Percentiles rank a stretch among this genome's conserved stretches.
Evolutionary conservation across 2,888 invertebrate genomes (phyloP).

Genomic region (Lasioglossum leucozonium): DNA sequence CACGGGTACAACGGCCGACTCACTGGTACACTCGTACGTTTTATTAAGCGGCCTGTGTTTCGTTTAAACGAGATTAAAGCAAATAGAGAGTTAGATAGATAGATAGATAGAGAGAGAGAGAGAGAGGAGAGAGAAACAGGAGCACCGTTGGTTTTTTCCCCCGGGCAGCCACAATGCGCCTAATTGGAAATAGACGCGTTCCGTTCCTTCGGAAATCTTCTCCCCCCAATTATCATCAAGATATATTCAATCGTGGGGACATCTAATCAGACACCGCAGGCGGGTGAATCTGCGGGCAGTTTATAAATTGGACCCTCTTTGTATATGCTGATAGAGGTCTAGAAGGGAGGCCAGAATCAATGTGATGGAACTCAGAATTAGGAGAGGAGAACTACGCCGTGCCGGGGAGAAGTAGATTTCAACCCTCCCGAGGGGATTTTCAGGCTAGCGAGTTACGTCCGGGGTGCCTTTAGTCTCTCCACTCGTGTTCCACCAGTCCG

Average conservation of each 20-base stretch:
- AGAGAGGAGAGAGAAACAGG: not conserved
- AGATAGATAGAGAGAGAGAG: not conserved
- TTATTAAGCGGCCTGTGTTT: not conserved
- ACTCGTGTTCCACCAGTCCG: slow-evolving; percentile 35
- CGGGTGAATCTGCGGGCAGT: slow-evolving; percentile 69
- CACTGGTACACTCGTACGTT: slow-evolving; percentile 31
- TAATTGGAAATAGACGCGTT: slow-evolving; percentile 52
- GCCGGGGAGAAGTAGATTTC: slow-evolving; percentile 63
- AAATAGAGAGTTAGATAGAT: not conserved
- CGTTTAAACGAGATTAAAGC: not conserved
- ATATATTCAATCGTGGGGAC: slow-evolving; percentile 56
- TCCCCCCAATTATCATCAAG: slow-evolving; percentile 64
- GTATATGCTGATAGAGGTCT: slow-evolving; percentile 63
- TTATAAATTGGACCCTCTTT: slow-evolving; percentile 69
- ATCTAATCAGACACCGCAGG: slow-evolving; percentile 58
- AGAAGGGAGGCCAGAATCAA: slow-evolving; percentile 53
- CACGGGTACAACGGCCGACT: not conserved
- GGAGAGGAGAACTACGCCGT: slow-evolving; percentile 51
- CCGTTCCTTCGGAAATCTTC: slow-evolving; percentile 44
- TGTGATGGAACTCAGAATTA: slow-evolving; percentile 69
- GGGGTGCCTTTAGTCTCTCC: slow-evolving; percentile 57
- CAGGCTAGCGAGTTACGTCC: slow-evolving; percentile 50
- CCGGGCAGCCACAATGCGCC: slow-evolving; percentile 36
- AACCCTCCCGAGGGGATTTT: slow-evolving; percentile 67
- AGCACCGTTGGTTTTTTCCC: slow-evolving; percentile 1